Percentiles rank a stretch among this genome's conserved stretches.
phyloP scores from a whole-genome alignment of 2,797 vertebrate species.

The Cercopithecus petaurista region DNA sequence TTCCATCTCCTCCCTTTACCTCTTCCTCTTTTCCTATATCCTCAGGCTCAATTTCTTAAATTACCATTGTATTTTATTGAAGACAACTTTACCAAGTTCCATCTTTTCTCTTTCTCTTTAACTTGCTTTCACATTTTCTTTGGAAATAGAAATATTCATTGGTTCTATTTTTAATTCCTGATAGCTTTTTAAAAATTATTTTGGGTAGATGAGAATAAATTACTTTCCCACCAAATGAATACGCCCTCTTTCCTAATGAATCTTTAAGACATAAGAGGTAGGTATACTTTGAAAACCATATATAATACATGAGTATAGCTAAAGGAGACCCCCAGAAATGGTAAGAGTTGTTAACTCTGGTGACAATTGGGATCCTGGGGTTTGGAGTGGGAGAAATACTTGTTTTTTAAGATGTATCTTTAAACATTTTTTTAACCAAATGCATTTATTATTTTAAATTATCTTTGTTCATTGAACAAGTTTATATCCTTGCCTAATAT shows the following conservation, averaged over 20 bases:
- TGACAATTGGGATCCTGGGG: background rate
- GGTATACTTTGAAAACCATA: background rate
- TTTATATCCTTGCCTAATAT: background rate
- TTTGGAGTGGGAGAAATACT: background rate
- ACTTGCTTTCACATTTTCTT: background rate
- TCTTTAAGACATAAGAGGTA: background rate
- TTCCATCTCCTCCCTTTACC: background rate
- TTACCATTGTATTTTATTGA: background rate
- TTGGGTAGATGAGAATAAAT: background rate
- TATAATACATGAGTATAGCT: background rate
- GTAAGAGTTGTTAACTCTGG: background rate
- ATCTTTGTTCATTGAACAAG: background rate
- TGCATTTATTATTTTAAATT: conserved; percentile 35
- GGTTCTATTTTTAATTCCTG: background rate
- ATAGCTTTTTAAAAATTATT: background rate
- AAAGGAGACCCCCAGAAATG: background rate
- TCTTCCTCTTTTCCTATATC: background rate
- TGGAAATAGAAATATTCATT: background rate
- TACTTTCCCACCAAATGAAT: background rate
- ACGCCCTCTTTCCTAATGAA: background rate
- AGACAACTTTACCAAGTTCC: background rate
- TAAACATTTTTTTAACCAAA: background rate
- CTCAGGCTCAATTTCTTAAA: background rate
- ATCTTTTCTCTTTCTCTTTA: background rate
- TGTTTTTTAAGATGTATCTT: background rate